phyloP scores from a whole-genome alignment of 2,113 vertebrate species.

The Labeo catla region DNA sequence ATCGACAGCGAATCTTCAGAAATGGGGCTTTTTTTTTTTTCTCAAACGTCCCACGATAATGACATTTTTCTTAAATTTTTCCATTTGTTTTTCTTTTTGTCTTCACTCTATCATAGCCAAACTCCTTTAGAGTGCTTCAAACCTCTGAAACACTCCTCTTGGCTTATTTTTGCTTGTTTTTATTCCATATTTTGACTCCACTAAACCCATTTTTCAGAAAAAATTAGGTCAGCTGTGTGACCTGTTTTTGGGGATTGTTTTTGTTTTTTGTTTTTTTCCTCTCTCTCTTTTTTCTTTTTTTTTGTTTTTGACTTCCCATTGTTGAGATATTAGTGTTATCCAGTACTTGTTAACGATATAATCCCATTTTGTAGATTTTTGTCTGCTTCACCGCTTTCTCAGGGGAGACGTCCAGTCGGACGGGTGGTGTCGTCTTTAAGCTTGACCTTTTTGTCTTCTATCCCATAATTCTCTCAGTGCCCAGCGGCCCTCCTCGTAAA shows the following conservation, averaged over 20 bases:
- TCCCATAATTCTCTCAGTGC: slow-evolving; percentile 99
- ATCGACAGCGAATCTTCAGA: slow-evolving; percentile 69
- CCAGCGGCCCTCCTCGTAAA: slow-evolving; percentile 99
- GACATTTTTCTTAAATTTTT: slow-evolving; percentile 55
- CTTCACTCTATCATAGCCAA: slow-evolving; percentile 75
- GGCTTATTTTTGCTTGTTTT: slow-evolving; percentile 97
- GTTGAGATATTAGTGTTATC: slow-evolving; percentile 81
- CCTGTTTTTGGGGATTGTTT: slow-evolving; percentile 80
- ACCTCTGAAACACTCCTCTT: slow-evolving; percentile 89
- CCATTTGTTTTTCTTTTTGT: slow-evolving; percentile 73
- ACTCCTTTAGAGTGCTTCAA: slow-evolving; percentile 89
- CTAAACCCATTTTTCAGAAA: slow-evolving; percentile 90
- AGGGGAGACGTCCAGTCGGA: slow-evolving; percentile 70
- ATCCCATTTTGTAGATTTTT: slow-evolving; percentile 81
- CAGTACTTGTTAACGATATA: slow-evolving; percentile 77
- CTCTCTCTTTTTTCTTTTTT: slow-evolving; percentile 69
- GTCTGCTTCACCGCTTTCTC: slow-evolving; percentile 69
- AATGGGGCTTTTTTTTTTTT: slow-evolving; percentile 64
- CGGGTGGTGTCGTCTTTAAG: slow-evolving; percentile 83
- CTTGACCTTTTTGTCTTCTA: slow-evolving; percentile 86
- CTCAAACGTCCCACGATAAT: slow-evolving; percentile 58
- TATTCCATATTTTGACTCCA: slow-evolving; percentile 94
- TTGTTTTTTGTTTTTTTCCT: slow-evolving; percentile 77
- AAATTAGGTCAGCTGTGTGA: slow-evolving; percentile 77
- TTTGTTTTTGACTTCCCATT: slow-evolving; percentile 82